Evolutionary conservation across 2,113 vertebrate species (phyloP), one percentile per base, ranked within the genome.

Genomic region (Burhinus bistriatus): DNA sequence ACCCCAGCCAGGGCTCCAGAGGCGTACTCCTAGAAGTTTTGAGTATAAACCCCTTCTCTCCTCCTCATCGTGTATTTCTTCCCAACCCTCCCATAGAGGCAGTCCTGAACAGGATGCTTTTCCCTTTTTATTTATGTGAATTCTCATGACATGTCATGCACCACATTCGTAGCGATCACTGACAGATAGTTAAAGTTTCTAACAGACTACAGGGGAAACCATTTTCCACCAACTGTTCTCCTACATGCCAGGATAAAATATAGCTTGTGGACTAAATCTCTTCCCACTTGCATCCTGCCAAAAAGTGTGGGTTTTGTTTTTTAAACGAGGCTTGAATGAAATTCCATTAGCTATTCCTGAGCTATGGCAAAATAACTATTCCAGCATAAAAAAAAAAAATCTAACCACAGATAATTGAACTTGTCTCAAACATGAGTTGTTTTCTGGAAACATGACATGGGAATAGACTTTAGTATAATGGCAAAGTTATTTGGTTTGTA

Each of bases 151-250:
- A 87, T 79, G 82, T 95, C 96, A 96, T 54, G 78, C 95, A 92
- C 91, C 58, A 59, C 84, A 83, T 97, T 97, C 79, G 9, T 55
- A 96, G 94, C 79, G 77, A 96, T 97, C 96, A 94, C 79, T 95
- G 94, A 86, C 96, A 95, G 94, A 94, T 97, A 95, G 84, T 97
- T 97, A 96, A 97, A 96, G 89, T 89, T 97, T 96, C 91, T 95
- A 93, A 96, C 29, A 6, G 96, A 90, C 92, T 97, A 95, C 77
- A 93, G 81, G 81, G 93, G 83, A 97, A 97, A 96, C 80, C 88
- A 90, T 95, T 97, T 98, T 97, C 95, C 82, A 97, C 90, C 85
- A 91, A 95, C 78, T 95, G 54, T 92, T 96, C 92, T 97, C 80
- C 61, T 68, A 87, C 81, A 96, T 90, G 88, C 87, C 93, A 94